These are phyloP conservation scores for Holacanthella duospinosa DNA, from an alignment of 2,888 invertebrate species.

Conservation along the genomic window DNA sequence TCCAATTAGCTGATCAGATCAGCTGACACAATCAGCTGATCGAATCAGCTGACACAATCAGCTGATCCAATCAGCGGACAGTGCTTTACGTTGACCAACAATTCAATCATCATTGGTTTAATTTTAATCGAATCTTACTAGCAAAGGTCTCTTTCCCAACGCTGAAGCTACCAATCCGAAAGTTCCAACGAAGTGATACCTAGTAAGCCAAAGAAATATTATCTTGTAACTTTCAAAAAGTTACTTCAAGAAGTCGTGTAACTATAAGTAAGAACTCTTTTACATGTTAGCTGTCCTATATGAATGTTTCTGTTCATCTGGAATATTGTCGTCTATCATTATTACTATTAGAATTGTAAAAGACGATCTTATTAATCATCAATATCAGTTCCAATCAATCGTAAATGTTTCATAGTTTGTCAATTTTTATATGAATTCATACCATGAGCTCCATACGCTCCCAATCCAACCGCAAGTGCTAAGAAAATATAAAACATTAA, in stretches of 20 bases:
- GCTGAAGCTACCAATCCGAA: slow-evolving; percentile 34
- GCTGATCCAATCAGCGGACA: neutral
- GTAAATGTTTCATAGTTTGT: neutral
- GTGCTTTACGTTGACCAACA: neutral
- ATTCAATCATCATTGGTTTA: neutral
- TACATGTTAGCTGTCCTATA: slow-evolving; percentile 34
- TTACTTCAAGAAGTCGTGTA: no score
- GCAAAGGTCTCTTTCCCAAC: slow-evolving; percentile 21
- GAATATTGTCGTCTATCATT: slow-evolving; percentile 31
- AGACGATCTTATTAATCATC: neutral
- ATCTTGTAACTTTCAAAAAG: neutral
- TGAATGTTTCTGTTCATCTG: slow-evolving; percentile 34
- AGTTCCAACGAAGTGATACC: slow-evolving; percentile 37
- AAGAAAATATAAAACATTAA: slow-evolving; percentile 10
- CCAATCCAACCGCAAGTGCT: slow-evolving; percentile 33
- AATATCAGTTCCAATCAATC: neutral
- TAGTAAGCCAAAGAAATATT: no score
- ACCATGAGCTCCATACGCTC: slow-evolving; percentile 37
- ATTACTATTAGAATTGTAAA: slow-evolving; percentile 18
- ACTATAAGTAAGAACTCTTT: no score
- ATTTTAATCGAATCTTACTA: slow-evolving; percentile 17
- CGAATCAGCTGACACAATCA: no score
- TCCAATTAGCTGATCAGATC: no score
- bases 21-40: no score
- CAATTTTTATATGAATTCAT: neutral